Base-by-base conservation (phyloP, 2,888 invertebrate genomes). In the Synergus japonicus region DNA sequence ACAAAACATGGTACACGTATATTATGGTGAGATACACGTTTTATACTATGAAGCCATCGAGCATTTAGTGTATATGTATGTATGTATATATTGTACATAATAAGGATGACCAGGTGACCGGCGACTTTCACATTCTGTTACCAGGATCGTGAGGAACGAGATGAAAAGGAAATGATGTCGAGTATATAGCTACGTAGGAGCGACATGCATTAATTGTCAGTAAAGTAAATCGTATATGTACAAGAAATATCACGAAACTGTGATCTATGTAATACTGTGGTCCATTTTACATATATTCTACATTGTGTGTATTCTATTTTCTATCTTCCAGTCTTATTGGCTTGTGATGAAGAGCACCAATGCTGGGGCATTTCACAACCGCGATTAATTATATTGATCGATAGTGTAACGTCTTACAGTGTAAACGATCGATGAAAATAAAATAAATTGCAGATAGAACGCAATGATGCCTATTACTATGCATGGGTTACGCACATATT, bases 61-160 rank as follows among this genome's bases (percentile, higher is more conserved):
- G 60, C 9, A 22, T 9, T 0, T 22, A 3, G 15, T 49, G 1
- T 49, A 13, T 46, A 15, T 67, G 22, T 46, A 18, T 43, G 8
- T 69, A 54, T 43, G 8, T 69, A 54, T 69, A 69, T 43, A 66
- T 46, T 46, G 67, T 69, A 54, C n/a, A 69, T 69, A 69, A 69
- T 69, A 78, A 78, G 80, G 79, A 82, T 83, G 83, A 85, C 84
- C 85, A 85, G 83, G 85, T 86, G 85, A 86, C 85, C 85, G 83
- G 67, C 77, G 80, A 86, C 86, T 86, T 86, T 86, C 86, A 86
- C 86, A 85, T 86, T 86, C 83, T 82, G 84, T 82, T 82, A 73
- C 79, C 78, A 76, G 43, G 63, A 78, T 80, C 78, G 78, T 58
- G 41, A 58, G 46, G 65, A 66, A 78, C 12, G 76, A 58, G 29